Conservation (phyloP, 2,113 vertebrate species). For the Laticauda laticaudata region DNA sequence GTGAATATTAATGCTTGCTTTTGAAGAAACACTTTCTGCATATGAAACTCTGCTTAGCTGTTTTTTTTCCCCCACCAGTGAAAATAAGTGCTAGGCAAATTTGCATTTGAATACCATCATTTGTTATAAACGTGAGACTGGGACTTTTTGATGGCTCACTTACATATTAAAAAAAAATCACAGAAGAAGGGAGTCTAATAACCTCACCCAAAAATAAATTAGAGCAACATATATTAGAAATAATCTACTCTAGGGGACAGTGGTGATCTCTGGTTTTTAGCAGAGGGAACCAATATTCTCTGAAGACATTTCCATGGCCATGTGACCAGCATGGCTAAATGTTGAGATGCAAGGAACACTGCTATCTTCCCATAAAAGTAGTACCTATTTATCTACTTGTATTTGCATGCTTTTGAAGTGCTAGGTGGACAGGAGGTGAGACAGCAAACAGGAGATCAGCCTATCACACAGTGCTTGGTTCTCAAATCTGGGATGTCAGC, state of each 20-base stretch:
- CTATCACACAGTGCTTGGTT: background rate
- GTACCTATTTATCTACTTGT: background rate
- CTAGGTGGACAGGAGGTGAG: background rate
- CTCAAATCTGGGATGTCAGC: background rate
- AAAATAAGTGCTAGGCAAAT: background rate
- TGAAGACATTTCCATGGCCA: background rate
- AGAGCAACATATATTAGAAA: background rate
- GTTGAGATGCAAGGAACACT: background rate
- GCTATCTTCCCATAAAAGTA: background rate
- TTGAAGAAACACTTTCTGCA: background rate
- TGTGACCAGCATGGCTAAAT: background rate
- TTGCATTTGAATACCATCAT: background rate
- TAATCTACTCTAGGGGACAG: background rate
- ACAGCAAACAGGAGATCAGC: background rate
- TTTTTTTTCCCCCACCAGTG: background rate
- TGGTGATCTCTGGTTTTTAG: background rate
- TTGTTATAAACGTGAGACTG: background rate
- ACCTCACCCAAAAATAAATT: background rate
- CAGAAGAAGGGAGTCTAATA: background rate
- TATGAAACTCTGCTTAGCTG: background rate
- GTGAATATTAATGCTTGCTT: slow-evolving; percentile 11
- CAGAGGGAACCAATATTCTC: background rate
- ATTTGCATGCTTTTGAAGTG: background rate
- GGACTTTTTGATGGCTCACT: background rate
- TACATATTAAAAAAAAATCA: background rate